A percentile compares a stretch with the other conserved stretches of the same genome.
Evolutionary conservation across 1,140 invertebrate genomes (phyloP).

Genomic region (Drosophila sp.): DNA sequence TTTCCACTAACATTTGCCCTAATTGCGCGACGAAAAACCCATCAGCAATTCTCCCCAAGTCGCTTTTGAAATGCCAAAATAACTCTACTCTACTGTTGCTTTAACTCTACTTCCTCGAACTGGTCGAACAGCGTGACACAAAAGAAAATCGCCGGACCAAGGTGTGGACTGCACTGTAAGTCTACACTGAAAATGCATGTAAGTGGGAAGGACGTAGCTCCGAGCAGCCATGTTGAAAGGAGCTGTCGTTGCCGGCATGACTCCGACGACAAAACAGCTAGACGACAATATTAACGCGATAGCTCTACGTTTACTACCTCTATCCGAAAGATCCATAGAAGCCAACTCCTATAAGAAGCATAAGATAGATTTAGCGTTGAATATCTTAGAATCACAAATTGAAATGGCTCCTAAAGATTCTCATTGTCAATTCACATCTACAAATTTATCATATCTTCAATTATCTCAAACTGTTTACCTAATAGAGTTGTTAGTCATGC

Average conservation of each 20-base stretch:
- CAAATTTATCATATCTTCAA: too few species aligned
- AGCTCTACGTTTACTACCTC: neutral
- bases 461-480: too few species aligned
- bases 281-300: conserved; percentile 17
- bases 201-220: conserved; percentile 55
- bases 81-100: conserved; percentile 1
- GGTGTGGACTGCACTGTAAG: conserved; percentile 37
- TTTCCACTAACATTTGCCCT: conserved; percentile 74
- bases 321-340: neutral
- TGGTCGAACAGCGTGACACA: conserved; percentile 68
- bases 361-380: too few species aligned
- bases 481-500: too few species aligned
- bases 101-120: conserved; percentile 36
- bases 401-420: too few species aligned
- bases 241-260: conserved; percentile 46
- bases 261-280: conserved; percentile 5
- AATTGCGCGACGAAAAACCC: conserved; percentile 58
- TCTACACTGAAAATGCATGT: conserved; percentile 57
- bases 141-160: conserved; percentile 56
- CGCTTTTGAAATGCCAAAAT: conserved; percentile 21
- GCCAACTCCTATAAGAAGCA: too few species aligned
- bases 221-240: conserved; percentile 11
- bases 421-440: too few species aligned
- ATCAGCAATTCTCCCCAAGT: conserved; percentile 7
- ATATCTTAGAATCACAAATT: too few species aligned